Base-by-base conservation (phyloP, 2,888 invertebrate genomes). In the Trachelus iudaicus region DNA sequence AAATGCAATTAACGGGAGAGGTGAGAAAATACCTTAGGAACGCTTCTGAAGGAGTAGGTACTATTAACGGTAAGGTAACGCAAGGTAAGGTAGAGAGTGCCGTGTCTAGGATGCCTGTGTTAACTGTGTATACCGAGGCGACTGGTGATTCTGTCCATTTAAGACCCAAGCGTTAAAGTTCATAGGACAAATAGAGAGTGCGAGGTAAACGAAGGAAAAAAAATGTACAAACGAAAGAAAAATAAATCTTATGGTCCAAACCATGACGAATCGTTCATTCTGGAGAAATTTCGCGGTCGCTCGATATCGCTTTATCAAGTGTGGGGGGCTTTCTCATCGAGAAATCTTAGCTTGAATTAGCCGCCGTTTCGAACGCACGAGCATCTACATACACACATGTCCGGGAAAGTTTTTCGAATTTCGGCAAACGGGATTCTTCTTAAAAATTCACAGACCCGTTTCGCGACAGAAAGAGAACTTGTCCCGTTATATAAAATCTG, bases 21-120 rank as follows among this genome's bases (percentile, higher is more conserved):
- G 71, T 35, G 74, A 74, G 74, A 74, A 74, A 74, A 74, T 74
- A 33, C 74, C 35, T 74, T 30, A 34, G 35, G 74, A 74, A 74
- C 35, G 34, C 30, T 56, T 56, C 56, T 56, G 56, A 23, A 56
- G 56, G 56, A 56, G 56, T 56, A 35, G 74, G 35, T 30, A 30
- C n/a, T 34, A 34, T 74, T 74, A 74, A 74, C 71, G 71, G 71
- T 71, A 71, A 56, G 56, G 56, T 23, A 56, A 23, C 23, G 56
- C 23, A 56, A 56, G 56, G 56, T 56, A 56, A 9, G 56, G 56
- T 56, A 56, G 40, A 40, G 15, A 40, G 23, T 56, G 56, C 23
- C 56, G 56, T 9, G 56, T 9, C 56, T 40, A 40, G 23, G 23
- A 56, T 23, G 23, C 56, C 23, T 56, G 56, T 56, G 56, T 56